These are phyloP conservation scores for Hartigia nigra DNA, from an alignment of 2,888 invertebrate species.

Conservation along the genomic window DNA sequence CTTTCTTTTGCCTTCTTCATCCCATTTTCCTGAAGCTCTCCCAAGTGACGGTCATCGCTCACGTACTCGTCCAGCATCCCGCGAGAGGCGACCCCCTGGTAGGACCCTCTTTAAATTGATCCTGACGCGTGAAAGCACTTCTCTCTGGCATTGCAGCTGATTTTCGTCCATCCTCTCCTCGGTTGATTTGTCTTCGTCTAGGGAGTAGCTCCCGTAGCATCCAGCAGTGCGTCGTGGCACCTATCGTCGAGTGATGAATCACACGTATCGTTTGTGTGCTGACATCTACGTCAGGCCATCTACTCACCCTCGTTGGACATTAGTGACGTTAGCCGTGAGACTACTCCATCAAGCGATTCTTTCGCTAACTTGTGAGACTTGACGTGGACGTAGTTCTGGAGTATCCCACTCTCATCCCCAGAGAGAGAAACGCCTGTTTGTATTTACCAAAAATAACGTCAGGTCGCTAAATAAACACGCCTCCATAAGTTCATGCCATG, in stretches of 20 bases:
- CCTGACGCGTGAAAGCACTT: constrained; percentile 18
- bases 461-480: background rate
- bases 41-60: background rate
- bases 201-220: constrained; percentile 41
- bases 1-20: background rate
- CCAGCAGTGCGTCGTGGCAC: constrained; percentile 16
- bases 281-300: constrained; percentile 41
- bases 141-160: background rate
- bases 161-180: constrained; percentile 17
- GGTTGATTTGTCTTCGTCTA: constrained; percentile 46
- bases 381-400: background rate
- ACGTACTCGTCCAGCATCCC: background rate
- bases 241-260: constrained; percentile 46
- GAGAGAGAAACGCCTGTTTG: background rate
- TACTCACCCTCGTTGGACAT: constrained; percentile 47
- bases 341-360: constrained; percentile 49
- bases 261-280: constrained; percentile 38
- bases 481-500: background rate
- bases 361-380: background rate
- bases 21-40: background rate
- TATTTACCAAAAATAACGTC: background rate
- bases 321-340: constrained; percentile 49
- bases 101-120: constrained; percentile 13
- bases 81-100: background rate
- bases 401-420: background rate